Evolutionary conservation across 1,140 invertebrate genomes (phyloP), one percentile per base, ranked within the genome.

Genomic region (Idris sp.): DNA sequence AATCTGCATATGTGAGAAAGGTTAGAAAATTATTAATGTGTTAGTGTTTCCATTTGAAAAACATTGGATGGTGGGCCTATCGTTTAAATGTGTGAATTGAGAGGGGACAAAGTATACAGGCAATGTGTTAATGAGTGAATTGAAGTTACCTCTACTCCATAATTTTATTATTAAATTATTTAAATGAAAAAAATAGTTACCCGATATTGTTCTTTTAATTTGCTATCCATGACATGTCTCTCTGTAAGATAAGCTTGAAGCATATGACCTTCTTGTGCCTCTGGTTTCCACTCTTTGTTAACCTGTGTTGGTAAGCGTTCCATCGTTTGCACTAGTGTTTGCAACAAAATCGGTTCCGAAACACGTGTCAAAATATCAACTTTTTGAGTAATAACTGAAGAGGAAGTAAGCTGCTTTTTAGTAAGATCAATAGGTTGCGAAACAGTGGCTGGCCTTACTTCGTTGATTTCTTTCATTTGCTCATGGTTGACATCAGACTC

Each of bases 241-340:
- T 94, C 93, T 2, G 92, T 93, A 38, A 94, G 88, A 84, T 94
- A 94, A 0, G 91, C 92, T 67, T 94, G 92, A 10, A 93, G 81
- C 89, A 94, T 91, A 6, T 89, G 89, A 0, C 83, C 83, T 33
- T 91, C 82, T 51, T 91, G 89, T 6, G 89, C 88, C 22, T 90
- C 87, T 6, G 87, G 83, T 18, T 84, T 87, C 90, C 89, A 90
- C 54, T 89, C 87, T 62, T 83, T 83, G 5, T 84, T 87, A 0
- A 71, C 71, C 46, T 90, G 86, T 58, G 89, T 87, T 1, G 90
- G 90, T 30, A 91, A 76, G 49, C 90, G 88, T 28, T 91, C 90
- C 62, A 91, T 91, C 11, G 90, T 92, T 26, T 90, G 90, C 35
- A 90, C 91, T 40, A 92, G 84, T 4, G 90, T 90, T 18, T 91